These are phyloP conservation scores for Esperia sulphurella DNA, from an alignment of 2,888 invertebrate species.

Conservation along the genomic window DNA sequence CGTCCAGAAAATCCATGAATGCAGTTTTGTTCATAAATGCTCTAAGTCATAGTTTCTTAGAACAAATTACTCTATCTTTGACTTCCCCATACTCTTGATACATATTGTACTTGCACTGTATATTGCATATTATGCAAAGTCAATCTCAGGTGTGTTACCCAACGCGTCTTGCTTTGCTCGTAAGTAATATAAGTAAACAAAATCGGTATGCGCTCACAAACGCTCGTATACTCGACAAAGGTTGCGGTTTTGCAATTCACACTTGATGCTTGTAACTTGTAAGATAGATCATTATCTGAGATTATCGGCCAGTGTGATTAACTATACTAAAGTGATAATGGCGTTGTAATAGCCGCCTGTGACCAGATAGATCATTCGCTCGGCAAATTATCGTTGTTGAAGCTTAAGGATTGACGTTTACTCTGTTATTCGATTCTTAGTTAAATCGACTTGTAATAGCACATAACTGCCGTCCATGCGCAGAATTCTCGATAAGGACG, in stretches of 20 bases:
- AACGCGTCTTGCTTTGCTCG: background rate
- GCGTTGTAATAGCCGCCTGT: conserved; percentile 47
- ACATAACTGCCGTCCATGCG: conserved; percentile 12
- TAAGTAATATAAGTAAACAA: background rate
- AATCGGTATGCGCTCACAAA: background rate
- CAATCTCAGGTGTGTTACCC: too few relatives aligned
- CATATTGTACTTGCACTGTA: too few relatives aligned
- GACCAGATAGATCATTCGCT: conserved; percentile 31
- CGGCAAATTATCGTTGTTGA: conserved; percentile 48
- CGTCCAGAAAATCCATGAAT: too few relatives aligned
- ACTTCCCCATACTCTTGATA: too few relatives aligned
- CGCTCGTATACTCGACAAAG: conserved; percentile 24
- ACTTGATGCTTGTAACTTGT: conserved; percentile 41
- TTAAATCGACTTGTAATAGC: conserved; percentile 35
- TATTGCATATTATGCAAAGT: too few relatives aligned
- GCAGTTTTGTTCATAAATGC: too few relatives aligned
- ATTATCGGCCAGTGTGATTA: conserved; percentile 61
- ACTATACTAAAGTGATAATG: conserved; percentile 66
- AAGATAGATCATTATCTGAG: conserved; percentile 58
- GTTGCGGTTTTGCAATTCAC: conserved; percentile 59
- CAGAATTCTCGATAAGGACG: background rate
- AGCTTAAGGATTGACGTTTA: conserved; percentile 16
- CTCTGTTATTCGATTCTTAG: conserved; percentile 28
- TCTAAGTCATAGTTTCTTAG: too few relatives aligned
- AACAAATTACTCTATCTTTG: too few relatives aligned